These are phyloP conservation scores for Lasioglossum pauxillum DNA, from an alignment of 2,888 invertebrate genomes.

Conservation along the genomic window DNA sequence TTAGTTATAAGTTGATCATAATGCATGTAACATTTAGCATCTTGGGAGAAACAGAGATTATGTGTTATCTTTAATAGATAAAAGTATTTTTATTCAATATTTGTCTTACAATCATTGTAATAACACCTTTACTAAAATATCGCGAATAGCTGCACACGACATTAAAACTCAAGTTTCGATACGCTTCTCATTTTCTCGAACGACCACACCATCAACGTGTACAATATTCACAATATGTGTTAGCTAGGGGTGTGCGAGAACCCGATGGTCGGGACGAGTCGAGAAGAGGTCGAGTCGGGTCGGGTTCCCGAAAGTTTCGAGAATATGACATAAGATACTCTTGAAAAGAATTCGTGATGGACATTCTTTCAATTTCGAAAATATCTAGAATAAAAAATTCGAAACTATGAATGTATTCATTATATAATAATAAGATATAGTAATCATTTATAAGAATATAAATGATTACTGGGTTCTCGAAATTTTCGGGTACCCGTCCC, in stretches of 20 bases:
- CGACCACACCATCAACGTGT: slow-evolving; percentile 18
- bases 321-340: too few species aligned
- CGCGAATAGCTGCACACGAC: slow-evolving; percentile 25
- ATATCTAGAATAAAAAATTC: too few species aligned
- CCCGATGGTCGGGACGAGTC: too few species aligned
- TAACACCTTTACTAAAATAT: slow-evolving; percentile 60
- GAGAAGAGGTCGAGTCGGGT: too few species aligned
- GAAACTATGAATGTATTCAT: too few species aligned
- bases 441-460: too few species aligned
- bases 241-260: background rate
- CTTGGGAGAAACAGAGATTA: slow-evolving; percentile 4
- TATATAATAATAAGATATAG: too few species aligned
- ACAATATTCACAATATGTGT: slow-evolving; percentile 28
- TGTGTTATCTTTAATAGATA: slow-evolving; percentile 17
- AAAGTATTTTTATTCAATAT: slow-evolving; percentile 53
- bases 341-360: too few species aligned
- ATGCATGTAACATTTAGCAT: slow-evolving; percentile 32
- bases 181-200: background rate
- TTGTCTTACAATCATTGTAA: slow-evolving; percentile 34
- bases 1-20: slow-evolving; percentile 16
- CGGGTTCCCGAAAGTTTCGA: too few species aligned
- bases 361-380: too few species aligned
- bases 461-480: too few species aligned
- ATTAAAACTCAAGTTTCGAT: slow-evolving; percentile 32
- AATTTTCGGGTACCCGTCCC: too few species aligned